Conservation (phyloP, 1,140 invertebrate species). For the Choristoneura fumiferana region DNA sequence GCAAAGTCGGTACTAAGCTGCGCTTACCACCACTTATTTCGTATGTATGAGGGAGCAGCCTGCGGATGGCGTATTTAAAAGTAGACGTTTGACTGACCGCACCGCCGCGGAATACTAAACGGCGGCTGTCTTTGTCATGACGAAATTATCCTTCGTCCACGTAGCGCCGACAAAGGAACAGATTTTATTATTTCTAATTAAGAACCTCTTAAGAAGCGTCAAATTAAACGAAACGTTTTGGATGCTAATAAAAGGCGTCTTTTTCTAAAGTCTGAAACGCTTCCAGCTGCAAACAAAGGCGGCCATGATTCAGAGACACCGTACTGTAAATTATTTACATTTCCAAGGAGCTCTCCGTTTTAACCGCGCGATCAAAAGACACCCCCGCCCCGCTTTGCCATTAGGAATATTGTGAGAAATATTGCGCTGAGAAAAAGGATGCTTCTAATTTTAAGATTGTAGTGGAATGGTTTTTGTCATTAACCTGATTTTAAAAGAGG, state of each 20-base stretch:
- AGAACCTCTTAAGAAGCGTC: not conserved
- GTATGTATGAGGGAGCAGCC: constrained; percentile 56
- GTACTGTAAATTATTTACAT: constrained; percentile 47
- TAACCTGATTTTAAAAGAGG: constrained; percentile 1
- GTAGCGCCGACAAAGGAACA: not conserved
- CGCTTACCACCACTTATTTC: constrained; percentile 45
- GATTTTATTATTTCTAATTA: constrained; percentile 6
- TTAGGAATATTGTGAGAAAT: constrained; percentile 7
- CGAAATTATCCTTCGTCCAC: not conserved
- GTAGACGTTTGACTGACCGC: constrained; percentile 42
- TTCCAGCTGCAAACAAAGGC: constrained; percentile 8
- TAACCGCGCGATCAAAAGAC: constrained; percentile 17
- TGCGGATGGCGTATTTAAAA: constrained; percentile 55
- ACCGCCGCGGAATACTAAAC: constrained; percentile 30
- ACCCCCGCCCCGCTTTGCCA: constrained; percentile 1
- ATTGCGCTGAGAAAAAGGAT: constrained; percentile 8
- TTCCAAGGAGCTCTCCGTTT: constrained; percentile 28
- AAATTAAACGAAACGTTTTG: constrained; percentile 7
- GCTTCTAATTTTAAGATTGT: not conserved
- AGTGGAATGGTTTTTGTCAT: constrained; percentile 1
- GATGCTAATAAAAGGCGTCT: constrained; percentile 26
- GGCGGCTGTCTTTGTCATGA: not conserved
- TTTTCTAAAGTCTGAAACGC: not conserved
- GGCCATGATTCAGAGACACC: constrained; percentile 5
- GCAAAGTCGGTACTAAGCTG: not conserved